Conservation (phyloP, 2,888 invertebrate genomes). For the Neoaliturus tenellus region DNA sequence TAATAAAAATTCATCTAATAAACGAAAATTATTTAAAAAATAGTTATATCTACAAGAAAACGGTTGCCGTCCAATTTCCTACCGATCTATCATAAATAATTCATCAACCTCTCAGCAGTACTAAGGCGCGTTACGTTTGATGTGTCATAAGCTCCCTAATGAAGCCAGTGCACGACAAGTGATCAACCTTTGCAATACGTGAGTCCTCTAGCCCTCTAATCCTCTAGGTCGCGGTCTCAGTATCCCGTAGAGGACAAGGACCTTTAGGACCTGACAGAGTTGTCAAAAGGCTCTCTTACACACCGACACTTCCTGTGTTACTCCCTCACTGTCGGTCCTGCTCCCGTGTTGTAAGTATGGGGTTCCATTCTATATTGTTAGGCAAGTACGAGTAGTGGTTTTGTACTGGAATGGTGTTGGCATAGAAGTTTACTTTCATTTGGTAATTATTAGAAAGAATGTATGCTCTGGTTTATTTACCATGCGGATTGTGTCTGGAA, state of each 20-base stretch:
- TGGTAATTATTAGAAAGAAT: too few species aligned
- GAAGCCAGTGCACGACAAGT: neutral
- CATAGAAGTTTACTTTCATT: too few species aligned
- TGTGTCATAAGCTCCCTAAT: neutral
- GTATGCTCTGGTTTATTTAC: too few species aligned
- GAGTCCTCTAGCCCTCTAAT: neutral
- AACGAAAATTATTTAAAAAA: too few species aligned
- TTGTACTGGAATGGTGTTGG: too few species aligned
- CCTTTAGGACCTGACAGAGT: constrained; percentile 25
- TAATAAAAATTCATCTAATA: too few species aligned
- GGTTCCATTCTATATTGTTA: too few species aligned
- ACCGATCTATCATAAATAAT: too few species aligned
- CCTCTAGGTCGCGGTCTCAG: neutral
- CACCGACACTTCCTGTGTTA: neutral
- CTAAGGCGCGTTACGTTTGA: neutral
- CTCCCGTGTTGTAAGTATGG: neutral
- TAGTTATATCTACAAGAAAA: too few species aligned
- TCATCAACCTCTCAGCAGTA: neutral
- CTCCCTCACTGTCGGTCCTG: neutral
- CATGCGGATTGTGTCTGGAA: too few species aligned
- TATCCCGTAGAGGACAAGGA: neutral
- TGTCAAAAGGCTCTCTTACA: neutral
- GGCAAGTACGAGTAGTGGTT: too few species aligned
- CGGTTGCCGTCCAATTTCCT: too few species aligned
- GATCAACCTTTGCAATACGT: neutral